phyloP scores from a whole-genome alignment of 2,888 invertebrate species.

The Caenorhabditis afra region DNA sequence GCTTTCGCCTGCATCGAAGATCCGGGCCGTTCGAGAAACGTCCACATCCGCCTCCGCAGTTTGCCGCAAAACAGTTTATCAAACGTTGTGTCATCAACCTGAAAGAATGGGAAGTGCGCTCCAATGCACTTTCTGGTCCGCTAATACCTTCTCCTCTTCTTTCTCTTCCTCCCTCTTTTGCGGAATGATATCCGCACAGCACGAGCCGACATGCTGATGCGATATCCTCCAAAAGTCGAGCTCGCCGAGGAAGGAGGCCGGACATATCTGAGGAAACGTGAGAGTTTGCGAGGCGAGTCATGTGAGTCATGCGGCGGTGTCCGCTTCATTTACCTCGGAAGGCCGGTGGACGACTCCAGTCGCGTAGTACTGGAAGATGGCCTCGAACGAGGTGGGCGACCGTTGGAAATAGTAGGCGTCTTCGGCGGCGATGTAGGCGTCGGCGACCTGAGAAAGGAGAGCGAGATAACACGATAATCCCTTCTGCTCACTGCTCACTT shows the following conservation, averaged over 20 bases:
- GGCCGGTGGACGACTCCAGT: constrained; percentile 79
- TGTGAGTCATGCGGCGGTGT: not conserved
- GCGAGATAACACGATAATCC: constrained; percentile 33
- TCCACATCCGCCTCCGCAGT: constrained; percentile 79
- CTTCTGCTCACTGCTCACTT: constrained; percentile 59
- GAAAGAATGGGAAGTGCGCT: not conserved
- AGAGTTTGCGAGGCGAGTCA: not conserved
- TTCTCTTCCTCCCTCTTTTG: constrained; percentile 74
- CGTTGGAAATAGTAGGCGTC: constrained; percentile 79
- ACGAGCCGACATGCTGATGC: constrained; percentile 76
- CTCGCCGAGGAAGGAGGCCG: constrained; percentile 77
- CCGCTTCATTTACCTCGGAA: constrained; percentile 67
- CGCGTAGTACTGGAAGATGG: constrained; percentile 79
- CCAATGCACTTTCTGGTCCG: not conserved
- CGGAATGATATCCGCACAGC: constrained; percentile 78
- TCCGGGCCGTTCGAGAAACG: constrained; percentile 76
- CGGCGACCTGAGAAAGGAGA: constrained; percentile 71
- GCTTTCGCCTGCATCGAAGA: constrained; percentile 76
- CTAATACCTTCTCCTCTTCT: constrained; percentile 73
- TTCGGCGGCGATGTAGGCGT: constrained; percentile 78
- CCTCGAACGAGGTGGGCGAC: constrained; percentile 77
- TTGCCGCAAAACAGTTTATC: constrained; percentile 78
- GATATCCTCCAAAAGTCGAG: constrained; percentile 79
- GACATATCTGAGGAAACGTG: constrained; percentile 67
- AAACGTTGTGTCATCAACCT: constrained; percentile 80